Evolutionary conservation across 2,888 invertebrate species (phyloP).

Genomic region (Hyppa rectilinea): DNA sequence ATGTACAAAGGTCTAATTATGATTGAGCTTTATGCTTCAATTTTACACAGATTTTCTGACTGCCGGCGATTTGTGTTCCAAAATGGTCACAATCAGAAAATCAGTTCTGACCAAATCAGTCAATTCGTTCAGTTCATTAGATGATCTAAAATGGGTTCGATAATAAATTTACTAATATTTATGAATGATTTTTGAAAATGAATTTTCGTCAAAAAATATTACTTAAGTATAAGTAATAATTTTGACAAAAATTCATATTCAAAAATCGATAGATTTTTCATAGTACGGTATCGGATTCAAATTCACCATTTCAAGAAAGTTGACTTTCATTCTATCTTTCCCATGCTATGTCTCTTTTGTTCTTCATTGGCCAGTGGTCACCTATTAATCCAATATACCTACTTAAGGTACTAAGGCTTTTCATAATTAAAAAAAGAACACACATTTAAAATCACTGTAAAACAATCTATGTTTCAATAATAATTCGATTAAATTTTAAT

Average conservation of each 20-base stretch:
- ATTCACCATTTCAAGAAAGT: not conserved
- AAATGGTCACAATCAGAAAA: slow-evolving; percentile 9
- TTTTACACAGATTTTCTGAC: not conserved
- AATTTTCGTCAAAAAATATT: not conserved
- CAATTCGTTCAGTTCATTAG: slow-evolving; percentile 26
- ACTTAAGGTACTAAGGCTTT: not conserved
- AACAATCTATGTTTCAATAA: not conserved
- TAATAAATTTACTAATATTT: not conserved
- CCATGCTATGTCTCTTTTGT: not conserved
- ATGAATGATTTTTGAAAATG: not conserved
- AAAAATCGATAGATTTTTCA: too few relatives aligned
- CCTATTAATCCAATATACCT: not conserved
- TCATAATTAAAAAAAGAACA: not conserved
- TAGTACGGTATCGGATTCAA: not conserved
- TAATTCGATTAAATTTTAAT: not conserved
- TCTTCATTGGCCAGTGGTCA: not conserved
- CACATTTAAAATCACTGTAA: not conserved
- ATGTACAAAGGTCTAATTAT: not conserved
- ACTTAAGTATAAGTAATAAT: too few relatives aligned
- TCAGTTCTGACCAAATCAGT: slow-evolving; percentile 15
- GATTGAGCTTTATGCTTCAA: slow-evolving; percentile 3
- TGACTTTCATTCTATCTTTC: not conserved
- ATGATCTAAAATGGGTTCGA: not conserved
- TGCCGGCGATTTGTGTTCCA: not conserved
- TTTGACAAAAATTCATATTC: too few relatives aligned